Percentiles rank a stretch among this genome's conserved stretches.
Evolutionary conservation across 2,113 vertebrate species (phyloP).

Genomic region (Gymnarchus niloticus): DNA sequence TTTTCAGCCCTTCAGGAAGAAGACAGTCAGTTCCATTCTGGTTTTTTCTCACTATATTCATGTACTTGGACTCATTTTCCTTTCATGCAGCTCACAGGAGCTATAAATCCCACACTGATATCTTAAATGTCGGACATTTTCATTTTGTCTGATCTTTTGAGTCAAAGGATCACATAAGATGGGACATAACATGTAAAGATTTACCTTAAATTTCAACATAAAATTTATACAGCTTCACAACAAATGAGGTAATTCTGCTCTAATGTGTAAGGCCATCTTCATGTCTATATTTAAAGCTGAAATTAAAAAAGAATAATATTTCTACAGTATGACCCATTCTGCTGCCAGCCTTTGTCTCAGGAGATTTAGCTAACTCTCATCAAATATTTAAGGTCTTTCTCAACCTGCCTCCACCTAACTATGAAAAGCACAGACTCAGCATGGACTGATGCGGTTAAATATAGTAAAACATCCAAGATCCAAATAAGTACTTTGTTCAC

Average conservation of each 20-base stretch:
- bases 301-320: neutral
- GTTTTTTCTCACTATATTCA: neutral
- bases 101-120: neutral
- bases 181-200: too few relatives aligned
- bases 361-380: neutral
- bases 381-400: neutral
- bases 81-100: too few relatives aligned
- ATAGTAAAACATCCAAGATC: neutral
- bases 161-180: neutral
- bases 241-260: too few relatives aligned
- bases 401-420: neutral
- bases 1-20: too few relatives aligned
- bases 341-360: neutral
- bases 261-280: too few relatives aligned
- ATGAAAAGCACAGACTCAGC: neutral
- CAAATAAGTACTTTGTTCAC: neutral
- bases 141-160: neutral
- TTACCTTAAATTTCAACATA: too few relatives aligned
- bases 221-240: too few relatives aligned
- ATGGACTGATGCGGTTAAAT: neutral
- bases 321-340: neutral
- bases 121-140: neutral
- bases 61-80: neutral
- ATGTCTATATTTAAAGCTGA: too few relatives aligned
- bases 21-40: neutral